Percentiles rank a stretch among this genome's conserved stretches.
Conservation (phyloP, 1,140 invertebrate species). For the Zaprionus camerounensis region DNA sequence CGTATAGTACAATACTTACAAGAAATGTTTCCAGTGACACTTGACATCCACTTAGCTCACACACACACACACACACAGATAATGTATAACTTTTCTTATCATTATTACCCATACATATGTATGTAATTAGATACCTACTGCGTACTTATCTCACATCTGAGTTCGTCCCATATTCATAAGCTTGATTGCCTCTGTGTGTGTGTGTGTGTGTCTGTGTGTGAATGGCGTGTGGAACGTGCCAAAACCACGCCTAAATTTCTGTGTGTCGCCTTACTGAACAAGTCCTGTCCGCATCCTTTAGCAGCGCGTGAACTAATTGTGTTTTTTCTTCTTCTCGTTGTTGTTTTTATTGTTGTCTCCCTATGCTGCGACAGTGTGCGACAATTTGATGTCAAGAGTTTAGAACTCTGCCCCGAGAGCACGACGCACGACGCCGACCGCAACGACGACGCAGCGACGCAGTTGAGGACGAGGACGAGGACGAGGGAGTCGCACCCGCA, state of each 20-base stretch:
- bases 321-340: slow-evolving; percentile 32
- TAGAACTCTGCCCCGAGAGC: slow-evolving; percentile 72
- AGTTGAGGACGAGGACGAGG: neutral
- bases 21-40: neutral
- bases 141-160: slow-evolving; percentile 7
- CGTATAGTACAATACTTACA: neutral
- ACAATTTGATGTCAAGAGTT: slow-evolving; percentile 78
- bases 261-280: slow-evolving; percentile 13
- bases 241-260: slow-evolving; percentile 45
- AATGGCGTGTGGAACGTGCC: slow-evolving; percentile 35
- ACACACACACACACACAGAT: neutral
- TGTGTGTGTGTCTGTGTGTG: slow-evolving; percentile 16
- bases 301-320: slow-evolving; percentile 39
- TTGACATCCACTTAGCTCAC: neutral
- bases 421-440: slow-evolving; percentile 52
- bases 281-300: slow-evolving; percentile 33
- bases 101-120: neutral
- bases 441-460: slow-evolving; percentile 4
- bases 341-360: neutral
- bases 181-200: slow-evolving; percentile 3
- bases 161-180: slow-evolving; percentile 29
- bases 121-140: slow-evolving; percentile 8
- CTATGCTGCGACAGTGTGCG: slow-evolving; percentile 49
- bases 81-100: neutral
- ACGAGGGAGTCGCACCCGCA: slow-evolving; percentile 16